A percentile compares a stretch with the other conserved stretches of the same genome.
phyloP scores from a whole-genome alignment of 2,888 invertebrate species.

The Calliopum simillimum region DNA sequence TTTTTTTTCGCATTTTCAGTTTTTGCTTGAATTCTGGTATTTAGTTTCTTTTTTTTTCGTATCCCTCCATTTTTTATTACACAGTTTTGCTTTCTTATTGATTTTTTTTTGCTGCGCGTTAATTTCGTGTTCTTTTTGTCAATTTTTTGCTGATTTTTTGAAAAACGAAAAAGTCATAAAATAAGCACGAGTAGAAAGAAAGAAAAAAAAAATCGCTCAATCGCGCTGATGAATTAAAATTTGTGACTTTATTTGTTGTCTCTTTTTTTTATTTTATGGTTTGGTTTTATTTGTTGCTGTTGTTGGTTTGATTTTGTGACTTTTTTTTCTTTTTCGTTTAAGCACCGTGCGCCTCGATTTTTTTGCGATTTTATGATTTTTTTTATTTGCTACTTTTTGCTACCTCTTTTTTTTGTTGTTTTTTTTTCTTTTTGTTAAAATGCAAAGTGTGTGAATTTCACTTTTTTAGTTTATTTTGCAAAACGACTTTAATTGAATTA shows the following conservation, averaged over 20 bases:
- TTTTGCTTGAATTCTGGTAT: neutral
- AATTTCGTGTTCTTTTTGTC: slow-evolving; percentile 22
- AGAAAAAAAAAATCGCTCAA: slow-evolving; percentile 1
- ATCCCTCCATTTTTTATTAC: slow-evolving; percentile 4
- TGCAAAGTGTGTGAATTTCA: slow-evolving; percentile 44
- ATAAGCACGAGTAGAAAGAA: neutral
- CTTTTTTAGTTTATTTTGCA: slow-evolving; percentile 29
- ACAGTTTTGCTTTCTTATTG: slow-evolving; percentile 29
- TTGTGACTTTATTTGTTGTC: slow-evolving; percentile 22
- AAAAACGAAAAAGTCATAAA: neutral
- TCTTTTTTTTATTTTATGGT: slow-evolving; percentile 13
- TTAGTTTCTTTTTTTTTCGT: neutral
- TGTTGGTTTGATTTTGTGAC: slow-evolving; percentile 21
- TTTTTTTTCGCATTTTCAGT: slow-evolving; percentile 34
- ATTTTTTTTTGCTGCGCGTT: slow-evolving; percentile 15
- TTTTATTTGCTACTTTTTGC: neutral
- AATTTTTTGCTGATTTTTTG: slow-evolving; percentile 32
- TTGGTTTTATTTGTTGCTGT: slow-evolving; percentile 20
- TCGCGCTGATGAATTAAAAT: slow-evolving; percentile 28
- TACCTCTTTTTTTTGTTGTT: neutral
- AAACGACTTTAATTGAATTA: slow-evolving; percentile 32
- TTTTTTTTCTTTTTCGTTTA: slow-evolving; percentile 22
- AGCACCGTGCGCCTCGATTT: slow-evolving; percentile 35
- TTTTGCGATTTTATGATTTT: slow-evolving; percentile 17
- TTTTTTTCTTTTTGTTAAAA: slow-evolving; percentile 2